phyloP scores from a whole-genome alignment of 2,888 invertebrate genomes.

The Brenthis ino region DNA sequence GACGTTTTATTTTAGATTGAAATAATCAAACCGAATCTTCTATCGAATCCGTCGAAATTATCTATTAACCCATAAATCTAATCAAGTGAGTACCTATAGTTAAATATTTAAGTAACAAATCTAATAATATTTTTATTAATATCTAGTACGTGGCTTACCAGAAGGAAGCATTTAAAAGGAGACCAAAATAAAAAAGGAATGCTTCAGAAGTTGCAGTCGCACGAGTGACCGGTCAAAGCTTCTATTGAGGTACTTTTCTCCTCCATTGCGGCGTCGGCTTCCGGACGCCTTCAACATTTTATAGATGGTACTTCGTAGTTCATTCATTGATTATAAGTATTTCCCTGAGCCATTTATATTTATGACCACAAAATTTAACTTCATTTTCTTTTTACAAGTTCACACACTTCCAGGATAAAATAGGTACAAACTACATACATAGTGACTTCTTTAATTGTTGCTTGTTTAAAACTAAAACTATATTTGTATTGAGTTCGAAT shows the following conservation, averaged over 20 bases:
- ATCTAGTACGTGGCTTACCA: no score
- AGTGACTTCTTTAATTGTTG: no score
- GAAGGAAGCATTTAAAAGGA: slow-evolving; percentile 2
- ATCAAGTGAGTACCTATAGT: slow-evolving; percentile 39
- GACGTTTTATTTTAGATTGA: slow-evolving; percentile 63
- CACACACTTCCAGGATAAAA: no score
- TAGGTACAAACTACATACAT: no score
- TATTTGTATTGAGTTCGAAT: no score
- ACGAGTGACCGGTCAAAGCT: slow-evolving; percentile 68
- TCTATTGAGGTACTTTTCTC: slow-evolving; percentile 62
- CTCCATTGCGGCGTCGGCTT: slow-evolving; percentile 65
- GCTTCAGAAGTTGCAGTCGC: slow-evolving; percentile 42
- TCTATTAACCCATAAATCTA: slow-evolving; percentile 34
- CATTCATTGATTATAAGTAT: slow-evolving; percentile 4
- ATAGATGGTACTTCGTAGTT: neutral
- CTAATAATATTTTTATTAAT: no score
- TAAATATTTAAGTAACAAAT: slow-evolving; percentile 32
- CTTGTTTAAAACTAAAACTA: no score
- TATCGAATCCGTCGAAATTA: slow-evolving; percentile 65
- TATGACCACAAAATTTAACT: neutral
- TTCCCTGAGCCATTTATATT: neutral
- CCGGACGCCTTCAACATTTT: slow-evolving; percentile 43
- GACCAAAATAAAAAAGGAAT: slow-evolving; percentile 42
- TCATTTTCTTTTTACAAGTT: no score
- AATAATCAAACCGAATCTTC: slow-evolving; percentile 55